These are phyloP conservation scores for Chionis minor DNA, from an alignment of 2,113 vertebrate species.

Conservation along the genomic window DNA sequence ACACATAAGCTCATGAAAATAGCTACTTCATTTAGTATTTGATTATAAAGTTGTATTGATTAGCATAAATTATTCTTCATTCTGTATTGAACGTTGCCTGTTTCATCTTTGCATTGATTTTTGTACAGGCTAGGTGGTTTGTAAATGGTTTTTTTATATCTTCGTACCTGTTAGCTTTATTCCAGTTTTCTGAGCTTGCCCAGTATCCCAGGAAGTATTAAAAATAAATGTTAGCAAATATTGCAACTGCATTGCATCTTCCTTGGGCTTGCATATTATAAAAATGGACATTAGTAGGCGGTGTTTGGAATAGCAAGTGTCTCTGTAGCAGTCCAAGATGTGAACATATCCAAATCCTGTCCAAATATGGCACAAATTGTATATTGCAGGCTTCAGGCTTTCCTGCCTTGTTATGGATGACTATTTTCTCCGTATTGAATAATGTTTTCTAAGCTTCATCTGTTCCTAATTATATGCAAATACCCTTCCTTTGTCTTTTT, in stretches of 20 bases:
- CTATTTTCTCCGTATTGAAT: neutral
- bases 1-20: neutral
- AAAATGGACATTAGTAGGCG: neutral
- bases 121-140: neutral
- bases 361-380: neutral
- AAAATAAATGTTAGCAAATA: neutral
- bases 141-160: neutral
- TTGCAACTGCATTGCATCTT: neutral
- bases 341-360: neutral
- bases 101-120: neutral
- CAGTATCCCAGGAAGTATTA: neutral
- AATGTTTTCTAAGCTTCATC: neutral
- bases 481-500: slow-evolving; percentile 31
- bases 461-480: slow-evolving; percentile 45
- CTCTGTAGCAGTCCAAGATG: neutral
- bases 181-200: neutral
- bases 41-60: neutral
- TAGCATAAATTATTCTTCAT: neutral
- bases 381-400: neutral
- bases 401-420: slow-evolving; percentile 28
- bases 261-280: neutral
- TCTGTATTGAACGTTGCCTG: neutral
- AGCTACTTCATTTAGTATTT: neutral
- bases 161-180: neutral
- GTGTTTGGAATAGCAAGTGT: neutral